These are phyloP conservation scores for Neoscelio sp. DNA, from an alignment of 2,888 invertebrate genomes.

Conservation along the genomic window DNA sequence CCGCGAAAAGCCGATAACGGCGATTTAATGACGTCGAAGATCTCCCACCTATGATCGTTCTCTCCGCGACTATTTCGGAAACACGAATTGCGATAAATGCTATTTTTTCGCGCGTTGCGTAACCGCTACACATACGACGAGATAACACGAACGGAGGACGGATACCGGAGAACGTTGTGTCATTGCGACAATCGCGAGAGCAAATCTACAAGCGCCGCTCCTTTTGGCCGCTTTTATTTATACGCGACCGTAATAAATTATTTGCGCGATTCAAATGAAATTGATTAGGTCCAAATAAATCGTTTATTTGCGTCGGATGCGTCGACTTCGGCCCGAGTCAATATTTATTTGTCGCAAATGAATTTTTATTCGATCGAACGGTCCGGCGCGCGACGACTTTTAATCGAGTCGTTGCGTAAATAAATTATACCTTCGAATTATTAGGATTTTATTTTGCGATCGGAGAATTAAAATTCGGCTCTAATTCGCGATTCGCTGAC, in stretches of 20 bases:
- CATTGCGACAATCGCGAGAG: too few species aligned
- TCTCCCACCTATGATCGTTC: slow-evolving; percentile 55
- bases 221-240: not conserved
- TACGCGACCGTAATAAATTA: slow-evolving; percentile 5
- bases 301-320: not conserved
- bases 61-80: slow-evolving; percentile 60
- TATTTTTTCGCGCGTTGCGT: slow-evolving; percentile 34
- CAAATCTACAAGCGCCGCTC: slow-evolving; percentile 7
- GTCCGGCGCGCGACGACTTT: slow-evolving; percentile 5
- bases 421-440: slow-evolving; percentile 8
- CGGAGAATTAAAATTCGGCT: not conserved
- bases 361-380: slow-evolving; percentile 21
- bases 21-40: slow-evolving; percentile 59
- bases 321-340: slow-evolving; percentile 3
- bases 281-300: not conserved
- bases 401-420: slow-evolving; percentile 10
- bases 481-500: slow-evolving; percentile 7
- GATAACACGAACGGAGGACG: slow-evolving; percentile 32
- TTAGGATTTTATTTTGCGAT: not conserved
- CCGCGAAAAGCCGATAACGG: slow-evolving; percentile 37
- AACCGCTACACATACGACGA: slow-evolving; percentile 32
- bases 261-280: slow-evolving; percentile 32
- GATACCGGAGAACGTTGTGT: slow-evolving; percentile 31
- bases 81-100: slow-evolving; percentile 50
- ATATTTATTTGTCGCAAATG: slow-evolving; percentile 29